Percentiles rank a stretch among this genome's conserved stretches.
Conservation (phyloP, 2,113 vertebrate species). For the Sturnus vulgaris region DNA sequence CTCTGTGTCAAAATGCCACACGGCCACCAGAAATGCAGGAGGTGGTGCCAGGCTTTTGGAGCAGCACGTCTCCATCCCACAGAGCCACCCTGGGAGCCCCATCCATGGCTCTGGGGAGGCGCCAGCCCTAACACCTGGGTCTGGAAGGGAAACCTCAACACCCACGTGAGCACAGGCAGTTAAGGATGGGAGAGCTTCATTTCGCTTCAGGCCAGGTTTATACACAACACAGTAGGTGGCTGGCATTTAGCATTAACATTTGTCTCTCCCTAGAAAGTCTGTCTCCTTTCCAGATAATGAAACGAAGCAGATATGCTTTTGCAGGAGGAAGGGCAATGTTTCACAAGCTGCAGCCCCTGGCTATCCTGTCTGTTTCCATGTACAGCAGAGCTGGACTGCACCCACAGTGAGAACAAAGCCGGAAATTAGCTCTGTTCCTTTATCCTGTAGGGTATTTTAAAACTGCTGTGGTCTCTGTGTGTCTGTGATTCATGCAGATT, state of each 20-base stretch:
- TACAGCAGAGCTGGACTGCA: neutral
- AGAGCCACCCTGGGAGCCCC: neutral
- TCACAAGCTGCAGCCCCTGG: neutral
- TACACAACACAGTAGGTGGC: neutral
- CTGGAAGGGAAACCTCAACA: neutral
- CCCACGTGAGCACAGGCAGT: neutral
- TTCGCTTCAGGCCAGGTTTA: neutral
- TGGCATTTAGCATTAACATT: slow-evolving; percentile 6
- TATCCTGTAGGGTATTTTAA: neutral
- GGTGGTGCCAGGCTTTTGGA: neutral
- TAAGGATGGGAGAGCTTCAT: neutral
- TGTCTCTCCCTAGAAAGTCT: neutral
- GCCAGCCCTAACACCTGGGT: neutral
- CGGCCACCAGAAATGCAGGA: neutral
- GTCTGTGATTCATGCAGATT: neutral
- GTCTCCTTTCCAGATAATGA: neutral
- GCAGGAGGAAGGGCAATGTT: neutral
- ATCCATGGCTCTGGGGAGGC: neutral
- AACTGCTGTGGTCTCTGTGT: neutral
- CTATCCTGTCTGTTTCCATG: neutral
- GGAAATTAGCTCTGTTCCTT: neutral
- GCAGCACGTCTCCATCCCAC: neutral
- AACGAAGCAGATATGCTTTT: neutral
- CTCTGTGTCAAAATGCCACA: neutral
- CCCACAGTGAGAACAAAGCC: neutral